A percentile compares a stretch with the other conserved stretches of the same genome.
Evolutionary conservation across 1,140 invertebrate species (phyloP).

Genomic region (Hestina assimilis): DNA sequence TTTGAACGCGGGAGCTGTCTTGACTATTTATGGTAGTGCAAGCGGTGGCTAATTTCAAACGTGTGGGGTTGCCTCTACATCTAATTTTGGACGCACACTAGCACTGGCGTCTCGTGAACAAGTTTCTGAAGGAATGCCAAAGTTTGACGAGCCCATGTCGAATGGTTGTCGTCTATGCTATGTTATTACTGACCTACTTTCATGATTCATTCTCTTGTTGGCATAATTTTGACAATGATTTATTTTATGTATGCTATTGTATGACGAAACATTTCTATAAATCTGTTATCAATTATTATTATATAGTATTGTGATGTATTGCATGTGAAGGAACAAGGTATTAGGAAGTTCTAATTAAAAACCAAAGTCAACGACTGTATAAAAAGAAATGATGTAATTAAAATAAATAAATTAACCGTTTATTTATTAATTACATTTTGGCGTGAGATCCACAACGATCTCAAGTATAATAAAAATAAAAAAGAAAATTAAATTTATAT

Average conservation of each 20-base stretch:
- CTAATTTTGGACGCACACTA: conserved; percentile 31
- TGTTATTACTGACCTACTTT: conserved; percentile 51
- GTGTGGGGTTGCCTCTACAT: conserved; percentile 49
- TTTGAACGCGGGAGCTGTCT: conserved; percentile 58
- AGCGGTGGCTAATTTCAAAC: conserved; percentile 49
- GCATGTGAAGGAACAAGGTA: conserved; percentile 27
- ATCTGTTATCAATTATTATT: conserved; percentile 6
- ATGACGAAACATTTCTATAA: conserved; percentile 18
- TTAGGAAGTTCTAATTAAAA: conserved; percentile 50
- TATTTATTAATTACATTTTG: conserved; percentile 78
- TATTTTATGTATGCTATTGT: not conserved
- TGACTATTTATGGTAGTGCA: conserved; percentile 75
- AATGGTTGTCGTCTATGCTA: conserved; percentile 20
- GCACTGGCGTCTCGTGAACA: not conserved
- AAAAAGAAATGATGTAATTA: conserved; percentile 78
- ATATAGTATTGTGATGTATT: too few species aligned
- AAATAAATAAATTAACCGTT: conserved; percentile 78
- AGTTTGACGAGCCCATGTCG: conserved; percentile 11
- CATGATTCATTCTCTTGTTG: conserved; percentile 28
- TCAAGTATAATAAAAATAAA: conserved; percentile 77
- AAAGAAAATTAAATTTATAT: conserved; percentile 78
- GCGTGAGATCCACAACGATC: conserved; percentile 76
- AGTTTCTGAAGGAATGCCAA: conserved; percentile 16
- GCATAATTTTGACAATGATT: not conserved
- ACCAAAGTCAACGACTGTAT: conserved; percentile 68